phyloP scores from a whole-genome alignment of 2,888 invertebrate species.

The Itoplectis maculator region DNA sequence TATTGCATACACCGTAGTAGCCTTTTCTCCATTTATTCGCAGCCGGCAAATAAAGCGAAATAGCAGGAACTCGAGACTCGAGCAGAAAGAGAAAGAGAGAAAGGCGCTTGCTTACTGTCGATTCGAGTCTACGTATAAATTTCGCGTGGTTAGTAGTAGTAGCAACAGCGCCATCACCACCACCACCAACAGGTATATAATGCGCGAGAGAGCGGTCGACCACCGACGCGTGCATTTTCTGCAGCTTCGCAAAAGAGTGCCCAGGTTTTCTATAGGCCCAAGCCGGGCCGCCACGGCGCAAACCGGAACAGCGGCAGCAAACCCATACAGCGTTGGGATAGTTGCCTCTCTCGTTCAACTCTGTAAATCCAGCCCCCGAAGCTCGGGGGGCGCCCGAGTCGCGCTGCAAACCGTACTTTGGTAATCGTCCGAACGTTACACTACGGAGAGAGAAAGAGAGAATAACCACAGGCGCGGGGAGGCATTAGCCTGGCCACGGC shows the following conservation, averaged over 20 bases:
- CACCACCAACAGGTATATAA: conserved; percentile 27
- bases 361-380: conserved; percentile 56
- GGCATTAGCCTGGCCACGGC: conserved; percentile 56
- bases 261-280: conserved; percentile 8
- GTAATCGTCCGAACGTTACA: conserved; percentile 79
- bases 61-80: conserved; percentile 29
- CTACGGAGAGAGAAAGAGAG: conserved; percentile 56
- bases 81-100: conserved; percentile 1
- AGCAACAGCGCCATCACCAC: neutral
- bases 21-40: conserved; percentile 49
- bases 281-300: neutral
- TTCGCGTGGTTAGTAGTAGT: conserved; percentile 29
- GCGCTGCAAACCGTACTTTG: conserved; percentile 72
- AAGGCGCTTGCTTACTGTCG: neutral
- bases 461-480: conserved; percentile 39
- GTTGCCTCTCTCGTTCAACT: conserved; percentile 26
- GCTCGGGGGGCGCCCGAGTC: conserved; percentile 13
- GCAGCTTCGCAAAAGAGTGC: conserved; percentile 21
- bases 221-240: conserved; percentile 58
- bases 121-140: conserved; percentile 30
- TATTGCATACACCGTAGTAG: conserved; percentile 48
- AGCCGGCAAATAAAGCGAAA: conserved; percentile 43
- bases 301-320: conserved; percentile 15
- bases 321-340: conserved; percentile 2
- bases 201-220: conserved; percentile 47